Base-by-base conservation (phyloP, 2,113 vertebrate species). In the Balaeniceps rex region DNA sequence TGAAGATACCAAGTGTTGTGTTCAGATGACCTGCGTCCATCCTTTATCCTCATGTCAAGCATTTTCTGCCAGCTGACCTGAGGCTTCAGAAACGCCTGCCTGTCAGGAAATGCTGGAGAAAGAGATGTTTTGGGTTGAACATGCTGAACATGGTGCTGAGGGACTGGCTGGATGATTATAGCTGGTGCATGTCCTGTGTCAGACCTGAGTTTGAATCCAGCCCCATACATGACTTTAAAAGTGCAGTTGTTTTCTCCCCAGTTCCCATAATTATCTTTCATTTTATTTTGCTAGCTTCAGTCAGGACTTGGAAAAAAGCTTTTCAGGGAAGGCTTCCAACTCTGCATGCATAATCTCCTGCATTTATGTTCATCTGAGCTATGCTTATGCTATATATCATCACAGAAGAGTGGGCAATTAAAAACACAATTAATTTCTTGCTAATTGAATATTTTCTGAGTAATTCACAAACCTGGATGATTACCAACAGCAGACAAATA, bases 371-470 rank as follows among this genome's bases (percentile, higher is more conserved):
- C 70, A 79, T 82, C 65, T 0, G 1, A 77, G 69, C 87, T 83
- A 57, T 91, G 66, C 72, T 96, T 94, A 76, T 61, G 28, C 44
- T 82, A 44, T 85, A 76, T 47, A 78, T 75, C 57, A 79, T 87
- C 55, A 81, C 61, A 94, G 87, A 93, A 87, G 49, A 72, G 77
- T 1, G 7, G 25, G 46, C 70, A 83, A 91, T 94, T 93, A 91
- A 94, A 94, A 94, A 44, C 0, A 2, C 51, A 90, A 80, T 91
- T 94, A 91, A 87, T 96, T 94, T 90, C 55, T 92, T 83, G 49
- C 42, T 96, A 97, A 93, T 86, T 90, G 28, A 83, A 77, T 83
- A 58, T 93, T 95, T 95, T 97, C 84, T 83, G 82, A 83, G 64
- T 66, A 93, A 85, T 88, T 94, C 78, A 70, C 31, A 81, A 80